Conservation (phyloP, 2,113 vertebrate species). For the Egretta garzetta region DNA sequence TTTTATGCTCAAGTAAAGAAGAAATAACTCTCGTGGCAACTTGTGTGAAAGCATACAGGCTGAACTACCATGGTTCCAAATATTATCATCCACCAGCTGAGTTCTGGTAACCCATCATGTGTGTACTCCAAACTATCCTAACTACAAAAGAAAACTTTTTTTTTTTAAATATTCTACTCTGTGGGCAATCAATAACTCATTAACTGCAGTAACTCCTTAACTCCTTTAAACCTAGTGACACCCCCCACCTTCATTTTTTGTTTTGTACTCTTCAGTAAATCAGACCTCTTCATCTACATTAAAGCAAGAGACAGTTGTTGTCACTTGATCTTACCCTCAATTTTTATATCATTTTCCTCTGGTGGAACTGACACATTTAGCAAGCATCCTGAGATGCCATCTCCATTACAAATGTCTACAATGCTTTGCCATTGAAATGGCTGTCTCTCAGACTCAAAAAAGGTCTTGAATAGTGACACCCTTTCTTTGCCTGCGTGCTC, state of each 20-base stretch:
- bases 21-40: constrained; percentile 4
- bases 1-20: constrained; percentile 7
- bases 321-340: not conserved
- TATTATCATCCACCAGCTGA: not conserved
- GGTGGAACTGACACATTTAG: not conserved
- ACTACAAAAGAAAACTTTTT: not conserved
- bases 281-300: not conserved
- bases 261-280: not conserved
- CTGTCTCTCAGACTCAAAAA: not conserved
- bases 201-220: not conserved
- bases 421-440: not conserved
- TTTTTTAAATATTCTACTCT: not conserved
- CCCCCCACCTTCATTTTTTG: fast-evolving
- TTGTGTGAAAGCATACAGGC: not conserved
- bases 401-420: not conserved
- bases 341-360: not conserved
- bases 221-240: not conserved
- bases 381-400: not conserved
- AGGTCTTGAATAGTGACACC: not conserved
- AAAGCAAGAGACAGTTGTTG: not conserved
- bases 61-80: not conserved
- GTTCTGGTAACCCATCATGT: not conserved
- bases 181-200: not conserved
- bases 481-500: not conserved
- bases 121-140: not conserved